Percentiles rank a stretch among this genome's conserved stretches.
Conservation (phyloP, 2,888 invertebrate species). For the Drosophila putrida region DNA sequence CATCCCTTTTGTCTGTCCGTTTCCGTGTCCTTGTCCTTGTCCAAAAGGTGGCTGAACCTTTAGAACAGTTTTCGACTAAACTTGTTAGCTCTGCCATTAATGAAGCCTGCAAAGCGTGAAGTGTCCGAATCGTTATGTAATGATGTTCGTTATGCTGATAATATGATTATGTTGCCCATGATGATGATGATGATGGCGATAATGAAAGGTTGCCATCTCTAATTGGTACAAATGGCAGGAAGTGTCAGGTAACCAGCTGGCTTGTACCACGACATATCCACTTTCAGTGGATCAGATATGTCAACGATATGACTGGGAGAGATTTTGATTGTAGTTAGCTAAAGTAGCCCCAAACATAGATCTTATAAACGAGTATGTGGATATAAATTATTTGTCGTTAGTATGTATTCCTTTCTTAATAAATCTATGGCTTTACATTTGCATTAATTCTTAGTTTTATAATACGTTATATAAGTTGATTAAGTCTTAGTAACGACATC, state of each 20-base stretch:
- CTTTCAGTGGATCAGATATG: slow-evolving; percentile 2
- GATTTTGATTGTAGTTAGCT: no score
- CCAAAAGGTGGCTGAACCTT: slow-evolving; percentile 2
- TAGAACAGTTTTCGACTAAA: slow-evolving; percentile 12
- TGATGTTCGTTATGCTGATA: slow-evolving; percentile 5
- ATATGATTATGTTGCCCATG: slow-evolving; percentile 1
- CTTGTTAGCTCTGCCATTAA: slow-evolving; percentile 50
- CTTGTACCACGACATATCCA: not conserved
- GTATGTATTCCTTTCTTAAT: no score
- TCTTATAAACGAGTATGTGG: no score
- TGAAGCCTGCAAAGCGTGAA: slow-evolving; percentile 46
- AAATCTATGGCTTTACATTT: no score
- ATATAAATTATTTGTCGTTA: no score
- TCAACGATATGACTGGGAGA: not conserved
- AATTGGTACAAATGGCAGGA: slow-evolving; percentile 48
- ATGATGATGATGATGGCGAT: slow-evolving; percentile 17
- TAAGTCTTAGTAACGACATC: not conserved
- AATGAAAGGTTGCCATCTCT: slow-evolving; percentile 11
- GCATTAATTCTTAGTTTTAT: no score
- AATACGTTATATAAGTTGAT: no score
- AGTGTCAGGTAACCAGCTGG: slow-evolving; percentile 19
- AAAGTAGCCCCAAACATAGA: no score
- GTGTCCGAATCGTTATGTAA: slow-evolving; percentile 40
- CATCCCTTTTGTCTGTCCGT: not conserved
- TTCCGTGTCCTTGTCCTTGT: not conserved